Conservation (phyloP, 2,888 invertebrate genomes). For the Rhyacophila evoluta region DNA sequence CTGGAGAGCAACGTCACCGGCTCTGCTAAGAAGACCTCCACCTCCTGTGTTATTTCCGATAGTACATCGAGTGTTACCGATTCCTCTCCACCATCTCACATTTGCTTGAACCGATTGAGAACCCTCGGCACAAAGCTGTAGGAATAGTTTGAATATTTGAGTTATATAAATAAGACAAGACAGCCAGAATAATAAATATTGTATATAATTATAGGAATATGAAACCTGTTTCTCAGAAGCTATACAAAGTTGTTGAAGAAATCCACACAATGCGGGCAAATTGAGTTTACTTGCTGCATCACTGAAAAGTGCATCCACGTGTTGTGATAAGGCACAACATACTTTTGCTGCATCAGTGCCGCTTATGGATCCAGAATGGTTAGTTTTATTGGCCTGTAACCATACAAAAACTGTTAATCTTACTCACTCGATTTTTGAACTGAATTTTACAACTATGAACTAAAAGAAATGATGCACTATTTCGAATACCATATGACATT, state of each 20-base stretch:
- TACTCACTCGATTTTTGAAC: too few relatives aligned
- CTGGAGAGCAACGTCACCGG: slow-evolving; percentile 89
- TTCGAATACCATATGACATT: too few relatives aligned
- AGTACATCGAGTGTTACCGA: slow-evolving; percentile 58
- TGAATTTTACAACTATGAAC: too few relatives aligned
- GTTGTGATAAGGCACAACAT: slow-evolving; percentile 89
- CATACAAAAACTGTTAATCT: too few relatives aligned
- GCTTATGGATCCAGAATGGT: slow-evolving; percentile 72
- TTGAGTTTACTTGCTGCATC: slow-evolving; percentile 90
- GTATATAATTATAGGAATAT: slow-evolving; percentile 43
- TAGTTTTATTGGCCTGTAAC: slow-evolving; percentile 60
- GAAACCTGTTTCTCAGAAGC: slow-evolving; percentile 86
- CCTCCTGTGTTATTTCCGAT: slow-evolving; percentile 56
- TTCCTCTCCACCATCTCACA: slow-evolving; percentile 55
- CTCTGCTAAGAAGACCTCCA: slow-evolving; percentile 78
- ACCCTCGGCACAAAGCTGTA: slow-evolving; percentile 61
- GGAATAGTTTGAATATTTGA: not conserved
- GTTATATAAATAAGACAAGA: not conserved
- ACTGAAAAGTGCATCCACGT: slow-evolving; percentile 91
- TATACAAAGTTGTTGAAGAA: slow-evolving; percentile 83
- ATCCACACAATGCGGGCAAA: slow-evolving; percentile 84
- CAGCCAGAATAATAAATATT: not conserved
- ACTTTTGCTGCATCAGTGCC: slow-evolving; percentile 89
- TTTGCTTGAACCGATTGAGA: slow-evolving; percentile 53
- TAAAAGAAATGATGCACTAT: too few relatives aligned